Evolutionary conservation across 2,797 vertebrate species (phyloP).

Genomic region (Betta splendens): DNA sequence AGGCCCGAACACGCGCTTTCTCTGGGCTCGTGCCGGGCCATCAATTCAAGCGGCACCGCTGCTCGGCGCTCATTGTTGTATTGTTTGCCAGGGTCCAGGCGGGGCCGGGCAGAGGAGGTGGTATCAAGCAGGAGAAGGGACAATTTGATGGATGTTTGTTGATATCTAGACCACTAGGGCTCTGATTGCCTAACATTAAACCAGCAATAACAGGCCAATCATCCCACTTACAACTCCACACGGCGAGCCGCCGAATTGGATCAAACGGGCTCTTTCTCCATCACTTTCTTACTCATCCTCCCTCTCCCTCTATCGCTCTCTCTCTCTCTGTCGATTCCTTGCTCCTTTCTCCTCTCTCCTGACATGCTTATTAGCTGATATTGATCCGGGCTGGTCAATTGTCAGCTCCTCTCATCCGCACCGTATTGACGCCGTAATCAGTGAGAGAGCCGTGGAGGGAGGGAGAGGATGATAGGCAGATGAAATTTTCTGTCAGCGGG

Average conservation of each 20-base stretch:
- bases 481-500: constrained; percentile 97
- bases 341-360: constrained; percentile 86
- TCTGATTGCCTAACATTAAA: constrained; percentile 99
- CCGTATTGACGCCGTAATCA: constrained; percentile 99
- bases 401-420: constrained; percentile 98
- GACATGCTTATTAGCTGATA: constrained; percentile 98
- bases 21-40: constrained; percentile 56
- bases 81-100: constrained; percentile 73
- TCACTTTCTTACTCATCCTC: constrained; percentile 74
- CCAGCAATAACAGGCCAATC: constrained; percentile 99
- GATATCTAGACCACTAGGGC: constrained; percentile 99
- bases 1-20: constrained; percentile 64
- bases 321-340: constrained; percentile 71
- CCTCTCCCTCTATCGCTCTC: constrained; percentile 68
- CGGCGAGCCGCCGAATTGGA: constrained; percentile 94
- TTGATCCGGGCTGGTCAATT: constrained; percentile 99
- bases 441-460: constrained; percentile 69
- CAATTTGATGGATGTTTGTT: constrained; percentile 99
- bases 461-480: constrained; percentile 87
- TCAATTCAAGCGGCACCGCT: constrained; percentile 64
- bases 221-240: constrained; percentile 98
- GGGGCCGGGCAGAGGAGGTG: constrained; percentile 67
- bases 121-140: constrained; percentile 83
- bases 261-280: constrained; percentile 85
- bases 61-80: constrained; percentile 59